phyloP scores from a whole-genome alignment of 2,888 invertebrate genomes.

The Oconnorella tubifera region DNA sequence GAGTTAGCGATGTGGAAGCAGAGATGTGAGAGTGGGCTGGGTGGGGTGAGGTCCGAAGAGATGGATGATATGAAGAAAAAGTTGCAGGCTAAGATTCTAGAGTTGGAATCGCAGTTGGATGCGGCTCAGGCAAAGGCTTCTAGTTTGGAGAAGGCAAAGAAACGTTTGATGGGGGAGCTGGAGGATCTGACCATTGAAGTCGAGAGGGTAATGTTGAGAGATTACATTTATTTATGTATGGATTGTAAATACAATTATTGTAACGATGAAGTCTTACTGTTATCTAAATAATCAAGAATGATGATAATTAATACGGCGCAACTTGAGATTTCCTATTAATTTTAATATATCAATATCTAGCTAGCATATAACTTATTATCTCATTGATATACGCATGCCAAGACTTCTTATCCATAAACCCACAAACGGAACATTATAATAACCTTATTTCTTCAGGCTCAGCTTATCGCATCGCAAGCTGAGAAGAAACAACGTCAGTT shows the following conservation, averaged over 20 bases:
- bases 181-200: slow-evolving; percentile 97
- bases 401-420: no score
- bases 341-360: slow-evolving; percentile 95
- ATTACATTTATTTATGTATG: background rate
- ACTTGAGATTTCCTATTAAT: no score
- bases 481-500: slow-evolving; percentile 84
- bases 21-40: slow-evolving; percentile 86
- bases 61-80: slow-evolving; percentile 62
- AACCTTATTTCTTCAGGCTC: slow-evolving; percentile 20
- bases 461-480: slow-evolving; percentile 35
- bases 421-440: no score
- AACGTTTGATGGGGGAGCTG: slow-evolving; percentile 91
- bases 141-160: slow-evolving; percentile 96
- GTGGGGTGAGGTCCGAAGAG: slow-evolving; percentile 61
- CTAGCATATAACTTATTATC: no score
- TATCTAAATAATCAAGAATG: no score
- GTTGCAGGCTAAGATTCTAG: slow-evolving; percentile 89
- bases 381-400: no score
- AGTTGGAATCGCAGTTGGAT: slow-evolving; percentile 95
- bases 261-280: background rate
- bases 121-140: slow-evolving; percentile 96
- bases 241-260: background rate
- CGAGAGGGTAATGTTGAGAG: slow-evolving; percentile 66
- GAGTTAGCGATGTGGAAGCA: slow-evolving; percentile 93
- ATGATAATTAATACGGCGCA: no score